Percentiles rank a stretch among this genome's conserved stretches.
Evolutionary conservation across 2,113 vertebrate species (phyloP).

Genomic region (Phainopepla nitens): DNA sequence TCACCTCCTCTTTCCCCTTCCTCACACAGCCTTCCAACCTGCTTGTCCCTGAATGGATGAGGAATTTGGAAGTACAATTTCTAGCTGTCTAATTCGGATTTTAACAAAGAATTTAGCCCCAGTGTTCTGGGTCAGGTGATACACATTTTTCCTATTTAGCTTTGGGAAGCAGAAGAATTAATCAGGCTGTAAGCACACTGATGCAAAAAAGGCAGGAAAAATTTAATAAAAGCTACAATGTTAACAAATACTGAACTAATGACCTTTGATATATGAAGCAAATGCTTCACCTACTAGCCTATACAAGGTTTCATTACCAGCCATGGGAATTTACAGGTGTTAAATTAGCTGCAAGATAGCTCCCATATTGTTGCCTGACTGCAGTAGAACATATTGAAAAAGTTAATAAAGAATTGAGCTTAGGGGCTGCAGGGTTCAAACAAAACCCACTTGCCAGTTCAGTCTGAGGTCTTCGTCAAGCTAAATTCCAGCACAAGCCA

Average conservation of each 20-base stretch:
- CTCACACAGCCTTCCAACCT: background rate
- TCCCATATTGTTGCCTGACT: conserved; percentile 27
- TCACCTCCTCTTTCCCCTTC: background rate
- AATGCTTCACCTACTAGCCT: conserved; percentile 6
- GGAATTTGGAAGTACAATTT: background rate
- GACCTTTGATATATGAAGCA: conserved; percentile 53
- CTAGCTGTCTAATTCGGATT: background rate
- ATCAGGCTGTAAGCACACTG: background rate
- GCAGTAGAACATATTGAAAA: conserved; percentile 46
- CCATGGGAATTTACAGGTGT: conserved; percentile 61
- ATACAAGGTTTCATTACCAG: conserved; percentile 35
- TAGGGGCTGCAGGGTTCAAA: background rate
- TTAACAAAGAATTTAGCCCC: background rate
- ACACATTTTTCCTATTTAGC: background rate
- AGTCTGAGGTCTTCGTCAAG: background rate
- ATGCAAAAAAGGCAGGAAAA: background rate
- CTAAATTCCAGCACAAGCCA: background rate
- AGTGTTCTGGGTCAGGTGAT: background rate
- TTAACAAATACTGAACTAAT: conserved; percentile 49
- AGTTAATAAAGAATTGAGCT: conserved; percentile 35
- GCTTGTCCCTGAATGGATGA: rapidly evolving
- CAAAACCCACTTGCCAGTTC: conserved; percentile 3
- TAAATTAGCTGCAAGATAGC: conserved; percentile 53
- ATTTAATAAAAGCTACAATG: conserved; percentile 12
- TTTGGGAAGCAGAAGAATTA: conserved; percentile 19